Evolutionary conservation across 2,888 invertebrate species (phyloP).

Genomic region (Yponomeuta sedellus): DNA sequence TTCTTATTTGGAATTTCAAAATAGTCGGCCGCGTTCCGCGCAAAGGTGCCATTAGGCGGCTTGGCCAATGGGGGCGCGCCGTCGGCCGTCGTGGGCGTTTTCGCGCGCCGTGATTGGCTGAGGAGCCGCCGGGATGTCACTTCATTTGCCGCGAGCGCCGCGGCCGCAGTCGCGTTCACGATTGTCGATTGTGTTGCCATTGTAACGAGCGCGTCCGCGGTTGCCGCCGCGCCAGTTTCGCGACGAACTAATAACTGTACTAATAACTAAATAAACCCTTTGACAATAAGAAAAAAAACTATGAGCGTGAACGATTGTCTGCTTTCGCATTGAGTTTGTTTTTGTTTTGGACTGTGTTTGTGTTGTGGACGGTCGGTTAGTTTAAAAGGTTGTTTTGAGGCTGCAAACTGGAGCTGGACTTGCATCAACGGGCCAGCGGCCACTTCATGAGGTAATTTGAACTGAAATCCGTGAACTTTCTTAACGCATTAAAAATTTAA

Average conservation of each 20-base stretch:
- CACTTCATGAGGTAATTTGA: conserved; percentile 81
- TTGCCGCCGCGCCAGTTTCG: conserved; percentile 49
- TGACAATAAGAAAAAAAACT: background rate
- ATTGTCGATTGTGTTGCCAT: conserved; percentile 76
- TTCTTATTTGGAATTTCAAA: conserved; percentile 64
- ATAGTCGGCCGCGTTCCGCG: conserved; percentile 72
- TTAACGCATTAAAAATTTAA: too few relatives aligned
- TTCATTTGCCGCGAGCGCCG: conserved; percentile 69
- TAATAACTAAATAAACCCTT: conserved; percentile 47
- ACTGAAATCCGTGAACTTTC: background rate
- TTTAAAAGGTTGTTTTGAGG: conserved; percentile 48
- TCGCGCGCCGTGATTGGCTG: conserved; percentile 55
- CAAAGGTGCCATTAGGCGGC: conserved; percentile 73
- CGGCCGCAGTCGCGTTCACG: conserved; percentile 65
- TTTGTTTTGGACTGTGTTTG: conserved; percentile 32
- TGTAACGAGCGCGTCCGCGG: conserved; percentile 61
- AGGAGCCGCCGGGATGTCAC: conserved; percentile 58
- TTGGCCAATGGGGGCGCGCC: conserved; percentile 66
- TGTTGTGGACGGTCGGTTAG: conserved; percentile 44
- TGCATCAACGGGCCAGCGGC: conserved; percentile 85
- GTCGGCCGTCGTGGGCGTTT: conserved; percentile 65
- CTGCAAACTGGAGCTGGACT: conserved; percentile 84
- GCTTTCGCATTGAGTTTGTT: background rate
- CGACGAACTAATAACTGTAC: conserved; percentile 45
- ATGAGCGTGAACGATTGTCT: background rate